Evolutionary conservation across 2,797 vertebrate species (phyloP), one percentile per base, ranked within the genome.

Genomic region (Adelosebastes latens): DNA sequence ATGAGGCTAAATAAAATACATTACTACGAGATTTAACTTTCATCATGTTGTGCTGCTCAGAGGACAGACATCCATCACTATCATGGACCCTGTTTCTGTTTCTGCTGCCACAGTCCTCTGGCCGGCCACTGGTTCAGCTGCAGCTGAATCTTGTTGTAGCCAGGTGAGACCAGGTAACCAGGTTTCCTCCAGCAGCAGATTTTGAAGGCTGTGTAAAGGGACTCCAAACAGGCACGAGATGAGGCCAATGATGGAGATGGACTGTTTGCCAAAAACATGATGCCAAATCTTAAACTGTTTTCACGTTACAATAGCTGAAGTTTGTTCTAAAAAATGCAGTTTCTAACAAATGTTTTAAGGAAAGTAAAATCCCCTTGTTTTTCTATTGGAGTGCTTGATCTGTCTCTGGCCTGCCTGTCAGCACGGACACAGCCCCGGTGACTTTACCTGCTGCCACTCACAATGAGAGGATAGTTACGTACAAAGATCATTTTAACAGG

Each of bases 161-260:
- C 81, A 73, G 63, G 49, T 64, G 74, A 70, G 82, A 75, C 25
- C 31, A 59, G 56, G 31, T 72, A 77, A 32, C 58, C 68, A 11
- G 68, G 66, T 82, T 78, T 83, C 56, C 66, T 75, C 78, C 60
- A 89, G 81, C 16, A 36, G 88, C 75, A 77, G 75, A 55, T 77
- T 53, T 61, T 80, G 61, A 67, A 64, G 36, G 61, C 62, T 46
- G n/a, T 11, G 69, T 34, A 61, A 52, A 72, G 36, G 53, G 70
- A 82, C 32, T 32, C 3, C 16, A 66, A 31, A 71, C 55, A 76
- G 75, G 53, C 79, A 34, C 42, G 60, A 72, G 27, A 84, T 82
- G 56, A 71, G 71, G 66, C 13, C 18, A 86, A 39, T 71, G 56
- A 80, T 69, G 31, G 55, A 68, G 36, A 56, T 67, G 25, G 7